These are phyloP conservation scores for Ectropis crepuscularia DNA, from an alignment of 2,888 invertebrate species.

Conservation along the genomic window DNA sequence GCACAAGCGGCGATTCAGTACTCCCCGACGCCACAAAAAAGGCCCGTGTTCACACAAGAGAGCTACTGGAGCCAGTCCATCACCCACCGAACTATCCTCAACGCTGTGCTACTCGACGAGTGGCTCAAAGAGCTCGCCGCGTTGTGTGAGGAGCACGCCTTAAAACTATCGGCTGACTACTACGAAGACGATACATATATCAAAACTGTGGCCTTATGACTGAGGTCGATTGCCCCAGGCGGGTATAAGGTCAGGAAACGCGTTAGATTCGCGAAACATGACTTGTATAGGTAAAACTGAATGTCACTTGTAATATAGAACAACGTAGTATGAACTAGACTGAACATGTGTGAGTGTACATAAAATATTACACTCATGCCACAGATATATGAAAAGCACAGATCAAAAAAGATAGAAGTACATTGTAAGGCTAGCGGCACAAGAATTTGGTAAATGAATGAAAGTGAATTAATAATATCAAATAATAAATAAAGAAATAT, in stretches of 20 bases:
- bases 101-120: slow-evolving; percentile 95
- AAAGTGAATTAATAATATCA: too few species aligned
- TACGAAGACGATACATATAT: slow-evolving; percentile 72
- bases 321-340: neutral
- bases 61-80: slow-evolving; percentile 78
- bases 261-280: slow-evolving; percentile 18
- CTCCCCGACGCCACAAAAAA: slow-evolving; percentile 58
- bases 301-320: neutral
- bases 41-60: slow-evolving; percentile 72
- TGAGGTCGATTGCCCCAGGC: slow-evolving; percentile 48
- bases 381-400: too few species aligned
- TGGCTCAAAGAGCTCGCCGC: slow-evolving; percentile 98
- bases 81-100: slow-evolving; percentile 71
- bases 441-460: too few species aligned
- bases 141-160: slow-evolving; percentile 96
- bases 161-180: slow-evolving; percentile 70
- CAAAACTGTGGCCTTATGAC: slow-evolving; percentile 77
- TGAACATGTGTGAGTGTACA: neutral
- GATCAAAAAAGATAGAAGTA: too few species aligned
- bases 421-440: too few species aligned
- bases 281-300: slow-evolving; percentile 7
- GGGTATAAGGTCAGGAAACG: slow-evolving; percentile 27
- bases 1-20: slow-evolving; percentile 52
- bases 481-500: too few species aligned
- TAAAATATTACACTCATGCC: neutral